A percentile compares a stretch with the other conserved stretches of the same genome.
Evolutionary conservation across 2,888 invertebrate genomes (phyloP).

Genomic region (Disparrhopalites patrizii): DNA sequence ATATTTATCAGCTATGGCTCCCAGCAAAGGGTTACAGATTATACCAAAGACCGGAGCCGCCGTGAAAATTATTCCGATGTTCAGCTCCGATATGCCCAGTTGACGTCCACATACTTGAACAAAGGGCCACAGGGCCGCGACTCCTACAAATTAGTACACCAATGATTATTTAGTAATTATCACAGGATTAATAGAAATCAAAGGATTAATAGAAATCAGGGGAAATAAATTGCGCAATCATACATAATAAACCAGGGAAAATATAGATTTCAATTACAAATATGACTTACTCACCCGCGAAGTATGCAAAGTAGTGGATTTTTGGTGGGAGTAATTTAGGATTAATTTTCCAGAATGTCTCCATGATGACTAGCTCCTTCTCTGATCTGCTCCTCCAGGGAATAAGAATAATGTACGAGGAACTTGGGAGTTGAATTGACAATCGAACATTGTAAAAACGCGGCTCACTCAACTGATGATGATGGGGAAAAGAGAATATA

Average conservation of each 20-base stretch:
- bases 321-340: constrained; percentile 77
- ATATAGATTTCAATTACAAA: background rate
- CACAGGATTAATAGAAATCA: no score
- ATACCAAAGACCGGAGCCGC: constrained; percentile 69
- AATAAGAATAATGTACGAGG: background rate
- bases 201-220: no score
- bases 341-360: constrained; percentile 56
- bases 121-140: constrained; percentile 75
- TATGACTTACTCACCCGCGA: constrained; percentile 66
- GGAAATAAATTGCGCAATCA: no score
- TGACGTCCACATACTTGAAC: constrained; percentile 67
- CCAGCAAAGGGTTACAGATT: constrained; percentile 74
- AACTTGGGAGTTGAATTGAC: no score
- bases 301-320: constrained; percentile 80
- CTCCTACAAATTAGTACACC: constrained; percentile 70
- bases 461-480: background rate
- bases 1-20: constrained; percentile 74
- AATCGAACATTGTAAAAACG: no score
- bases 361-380: constrained; percentile 35
- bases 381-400: no score
- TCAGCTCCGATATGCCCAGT: constrained; percentile 71
- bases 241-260: no score
- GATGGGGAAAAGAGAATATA: background rate
- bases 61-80: constrained; percentile 65
- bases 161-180: no score